A percentile compares a stretch with the other conserved stretches of the same genome.
phyloP scores from a whole-genome alignment of 2,797 vertebrate genomes.

The Oreochromis grahami region DNA sequence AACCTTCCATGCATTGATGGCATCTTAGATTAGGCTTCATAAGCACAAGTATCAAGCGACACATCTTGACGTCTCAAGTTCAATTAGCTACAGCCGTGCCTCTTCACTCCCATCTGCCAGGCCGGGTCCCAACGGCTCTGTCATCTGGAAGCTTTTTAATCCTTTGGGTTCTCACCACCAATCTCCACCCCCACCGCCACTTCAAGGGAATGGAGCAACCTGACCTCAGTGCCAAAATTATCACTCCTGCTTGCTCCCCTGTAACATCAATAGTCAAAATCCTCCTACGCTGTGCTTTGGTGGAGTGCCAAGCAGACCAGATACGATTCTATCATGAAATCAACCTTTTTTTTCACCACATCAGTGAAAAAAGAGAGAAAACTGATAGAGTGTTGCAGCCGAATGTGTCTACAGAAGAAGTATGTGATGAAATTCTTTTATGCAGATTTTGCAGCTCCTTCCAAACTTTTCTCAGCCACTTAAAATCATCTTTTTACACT shows the following conservation, averaged over 20 bases:
- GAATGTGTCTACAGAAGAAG: background rate
- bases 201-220: slow-evolving; percentile 4
- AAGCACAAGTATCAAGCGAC: background rate
- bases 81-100: background rate
- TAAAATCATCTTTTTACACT: background rate
- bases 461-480: background rate
- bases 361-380: background rate
- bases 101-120: background rate
- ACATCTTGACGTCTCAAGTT: background rate
- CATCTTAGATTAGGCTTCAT: background rate
- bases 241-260: background rate
- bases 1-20: background rate
- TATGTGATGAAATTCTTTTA: background rate
- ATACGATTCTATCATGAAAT: fast-evolving
- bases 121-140: background rate
- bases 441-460: background rate
- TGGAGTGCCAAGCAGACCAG: background rate
- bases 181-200: background rate
- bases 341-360: background rate
- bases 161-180: background rate
- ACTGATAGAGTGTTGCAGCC: background rate
- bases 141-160: slow-evolving; percentile 25
- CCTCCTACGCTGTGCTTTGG: background rate
- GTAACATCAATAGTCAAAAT: background rate
- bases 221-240: background rate